Evolutionary conservation across 2,888 invertebrate genomes (phyloP), one percentile per base, ranked within the genome.

Genomic region (Phengaris alcon): DNA sequence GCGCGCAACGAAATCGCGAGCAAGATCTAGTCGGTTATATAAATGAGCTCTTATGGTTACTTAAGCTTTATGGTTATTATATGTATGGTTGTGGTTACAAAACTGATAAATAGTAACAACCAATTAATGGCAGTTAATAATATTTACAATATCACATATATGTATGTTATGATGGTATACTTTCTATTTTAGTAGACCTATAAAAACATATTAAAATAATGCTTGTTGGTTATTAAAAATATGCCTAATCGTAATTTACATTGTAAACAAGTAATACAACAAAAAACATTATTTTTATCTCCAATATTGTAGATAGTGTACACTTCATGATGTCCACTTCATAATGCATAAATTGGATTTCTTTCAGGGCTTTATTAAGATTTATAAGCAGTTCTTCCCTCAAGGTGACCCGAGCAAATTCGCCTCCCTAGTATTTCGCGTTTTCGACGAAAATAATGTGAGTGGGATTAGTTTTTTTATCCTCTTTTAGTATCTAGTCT

Each of bases 331-430:
- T 22, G 22, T 22, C 22, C 64, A 35, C 35, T 69, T 4, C 48
- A 69, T 69, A 69, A 69, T 69, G 9, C 48, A 59, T n/a, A 12
- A 55, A 54, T 74, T 35, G 75, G 69, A 55, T 79, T 81, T 79
- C 84, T 90, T 90, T 81, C 91, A 99, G 98, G 99, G 99, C 84
- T 99, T 99, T 95, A 98, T 99, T 90, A 98, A 97, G 95, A 99
- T 99, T 91, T 99, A 99, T 95, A 98, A 98, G 94, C 99, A 99
- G 94, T 99, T 99, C 94, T 99, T 99, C 92, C 99, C 99, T 75
- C 98, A 99, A 95, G 99, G 99, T 81, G 99, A 99, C 94, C 99
- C 99, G 68, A 98, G 98, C 87, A 99, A 99, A 94, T 99, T 99
- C 89, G 99, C 99, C 74, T 97, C 98, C 75, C 95, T 99, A 86